phyloP scores from a whole-genome alignment of 2,888 invertebrate genomes.

The Heterodera filipjevi region DNA sequence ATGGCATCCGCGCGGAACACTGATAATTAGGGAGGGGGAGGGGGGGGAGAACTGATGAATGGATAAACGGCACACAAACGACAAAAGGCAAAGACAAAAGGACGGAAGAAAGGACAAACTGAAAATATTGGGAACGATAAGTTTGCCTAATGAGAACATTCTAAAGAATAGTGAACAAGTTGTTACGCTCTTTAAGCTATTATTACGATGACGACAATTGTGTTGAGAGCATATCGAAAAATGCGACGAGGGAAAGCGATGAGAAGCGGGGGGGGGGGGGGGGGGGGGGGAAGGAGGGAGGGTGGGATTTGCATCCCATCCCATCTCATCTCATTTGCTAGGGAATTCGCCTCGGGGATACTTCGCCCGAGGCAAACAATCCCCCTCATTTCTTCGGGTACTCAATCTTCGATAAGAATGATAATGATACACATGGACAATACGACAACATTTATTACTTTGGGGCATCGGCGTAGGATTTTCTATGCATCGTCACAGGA shows the following conservation, averaged over 20 bases:
- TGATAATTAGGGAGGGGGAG: background rate
- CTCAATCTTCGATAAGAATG: background rate
- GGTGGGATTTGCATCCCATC: background rate
- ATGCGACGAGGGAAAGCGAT: background rate
- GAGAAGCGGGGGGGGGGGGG: background rate
- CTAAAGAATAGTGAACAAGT: background rate
- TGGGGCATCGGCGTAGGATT: background rate
- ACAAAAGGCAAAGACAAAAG: background rate
- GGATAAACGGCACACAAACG: too few species aligned
- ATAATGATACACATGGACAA: background rate
- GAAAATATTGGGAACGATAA: too few species aligned
- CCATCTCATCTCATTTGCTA: background rate
- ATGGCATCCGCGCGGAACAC: background rate
- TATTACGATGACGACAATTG: slow-evolving; percentile 3
- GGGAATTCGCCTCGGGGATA: background rate
- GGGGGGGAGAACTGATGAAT: background rate
- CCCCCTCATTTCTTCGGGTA: background rate
- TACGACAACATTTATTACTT: background rate
- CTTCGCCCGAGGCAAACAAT: background rate
- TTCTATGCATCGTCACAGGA: background rate
- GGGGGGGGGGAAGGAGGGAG: background rate
- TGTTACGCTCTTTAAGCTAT: background rate
- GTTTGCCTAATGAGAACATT: background rate
- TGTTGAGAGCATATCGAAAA: background rate
- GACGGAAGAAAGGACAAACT: background rate